Conservation (phyloP, 2,888 invertebrate genomes). For the Hirtodrosophila cameraria region DNA sequence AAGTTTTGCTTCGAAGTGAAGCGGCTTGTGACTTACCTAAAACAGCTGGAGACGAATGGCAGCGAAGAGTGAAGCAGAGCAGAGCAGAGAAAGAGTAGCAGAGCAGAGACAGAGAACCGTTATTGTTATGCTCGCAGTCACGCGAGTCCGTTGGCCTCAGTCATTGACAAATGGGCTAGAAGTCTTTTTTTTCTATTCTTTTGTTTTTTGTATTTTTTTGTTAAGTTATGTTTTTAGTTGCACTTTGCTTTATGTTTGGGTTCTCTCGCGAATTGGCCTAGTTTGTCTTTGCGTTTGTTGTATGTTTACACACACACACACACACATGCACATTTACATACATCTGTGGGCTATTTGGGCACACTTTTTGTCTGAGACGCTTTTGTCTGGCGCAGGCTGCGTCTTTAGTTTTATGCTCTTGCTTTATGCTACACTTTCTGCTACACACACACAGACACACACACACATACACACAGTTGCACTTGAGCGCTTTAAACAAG, state of each 20-base stretch:
- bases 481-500: constrained; percentile 63
- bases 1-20: constrained; percentile 65
- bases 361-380: constrained; percentile 56
- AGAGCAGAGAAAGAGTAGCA: too few relatives aligned
- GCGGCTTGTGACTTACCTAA: constrained; percentile 45
- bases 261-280: constrained; percentile 69
- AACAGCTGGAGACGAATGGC: neutral
- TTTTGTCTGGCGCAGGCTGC: constrained; percentile 48
- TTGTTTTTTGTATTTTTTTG: constrained; percentile 37
- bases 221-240: constrained; percentile 24
- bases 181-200: constrained; percentile 44
- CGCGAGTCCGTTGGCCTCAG: constrained; percentile 69
- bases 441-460: constrained; percentile 1
- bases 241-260: constrained; percentile 48
- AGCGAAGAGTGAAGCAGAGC: neutral
- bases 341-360: constrained; percentile 53
- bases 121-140: constrained; percentile 57
- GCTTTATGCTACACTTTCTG: neutral
- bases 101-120: constrained; percentile 10
- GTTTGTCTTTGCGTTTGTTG: constrained; percentile 60
- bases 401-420: constrained; percentile 27
- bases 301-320: constrained; percentile 28
- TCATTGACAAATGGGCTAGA: constrained; percentile 72
- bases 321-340: constrained; percentile 5
- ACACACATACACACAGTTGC: constrained; percentile 28